Base-by-base conservation (phyloP, 2,797 vertebrate species). In the Amazonetta brasiliensis region DNA sequence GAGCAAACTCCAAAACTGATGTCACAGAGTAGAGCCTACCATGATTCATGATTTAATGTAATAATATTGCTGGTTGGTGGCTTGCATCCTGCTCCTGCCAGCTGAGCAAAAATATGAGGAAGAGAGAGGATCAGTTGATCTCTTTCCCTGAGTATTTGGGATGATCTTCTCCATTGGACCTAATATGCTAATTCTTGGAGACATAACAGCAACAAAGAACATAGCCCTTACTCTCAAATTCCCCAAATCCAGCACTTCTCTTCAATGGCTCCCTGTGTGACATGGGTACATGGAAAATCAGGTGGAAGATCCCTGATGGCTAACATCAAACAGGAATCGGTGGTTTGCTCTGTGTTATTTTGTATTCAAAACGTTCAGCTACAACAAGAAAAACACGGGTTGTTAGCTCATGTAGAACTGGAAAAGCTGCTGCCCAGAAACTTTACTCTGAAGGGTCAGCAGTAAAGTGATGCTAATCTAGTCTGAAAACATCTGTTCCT, bases 401-500 rank as follows among this genome's bases (percentile, higher is more conserved):
- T 44, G 50, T 41, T 55, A 87, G 92, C 89, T 89, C 6, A 9
- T 33, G 30, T 72, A 89, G 66, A 87, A 85, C 75, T 93, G 84
- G 66, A 85, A 84, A 89, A 85, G 55, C 26, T 75, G 55, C 31
- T 96, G 55, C 62, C 64, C 58, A 78, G 73, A 89, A 93, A 78
- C 46, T 86, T 91, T 55, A 62, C 43, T 69, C 62, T 48, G 43
- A 76, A 91, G 87, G n/a, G 76, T 94, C 58, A 59, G 41, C 35
- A 55, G 35, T 9, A 63, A 35, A 59, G 46, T 28, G 72, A 89
- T 80, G 25, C 52, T 90, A 90, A 94, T 80, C 89, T 88, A 79
- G 50, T 84, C 63, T 60, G 31, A 84, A 95, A 87, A 80, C 75
- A 89, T 60, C 54, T 78, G 22, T 68, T 94, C 81, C 88, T 67